Evolutionary conservation across 2,888 invertebrate species (phyloP), one percentile per base, ranked within the genome.

Genomic region (Hydroisotoma schaefferi): DNA sequence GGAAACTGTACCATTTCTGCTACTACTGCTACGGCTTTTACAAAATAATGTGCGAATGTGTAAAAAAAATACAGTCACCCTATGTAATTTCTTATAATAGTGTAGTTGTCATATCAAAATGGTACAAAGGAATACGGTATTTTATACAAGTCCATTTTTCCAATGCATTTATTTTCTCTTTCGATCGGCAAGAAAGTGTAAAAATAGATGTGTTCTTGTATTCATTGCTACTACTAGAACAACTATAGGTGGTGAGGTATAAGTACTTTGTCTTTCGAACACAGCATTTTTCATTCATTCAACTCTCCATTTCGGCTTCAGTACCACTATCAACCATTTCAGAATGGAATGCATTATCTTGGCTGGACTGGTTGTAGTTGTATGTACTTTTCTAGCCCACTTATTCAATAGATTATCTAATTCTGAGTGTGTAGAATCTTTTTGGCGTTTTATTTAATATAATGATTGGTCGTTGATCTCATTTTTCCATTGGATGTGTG

Each of bases 91-190:
- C 40, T 40, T 15, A n/a, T n/a, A n/a, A n/a, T n/a, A n/a, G n/a
- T n/a, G n/a, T n/a, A n/a, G n/a, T n/a, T n/a, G n/a, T n/a, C n/a
- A n/a, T n/a, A n/a, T n/a, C n/a, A n/a, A n/a, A n/a, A n/a, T n/a
- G n/a, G n/a, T n/a, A n/a, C n/a, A n/a, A n/a, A n/a, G n/a, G n/a
- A n/a, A n/a, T n/a, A n/a, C n/a, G n/a, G n/a, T n/a, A n/a, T n/a
- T n/a, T n/a, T n/a, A n/a, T n/a, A n/a, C 40, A 18, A 18, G n/a
- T 33, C 33, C 33, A 33, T 6, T 33, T 15, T 40, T 40, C 40
- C 40, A 40, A 40, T 40, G 40, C 40, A 40, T 40, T 40, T 40
- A 40, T 40, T 40, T 40, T 40, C 8, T n/a, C n/a, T n/a, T n/a
- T n/a, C n/a, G n/a, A n/a, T n/a, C n/a, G n/a, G n/a, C 40, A 4